Percentiles rank a stretch among this genome's conserved stretches.
These are phyloP conservation scores for Xylophagus ater DNA, from an alignment of 2,888 invertebrate species.

Conservation along the genomic window DNA sequence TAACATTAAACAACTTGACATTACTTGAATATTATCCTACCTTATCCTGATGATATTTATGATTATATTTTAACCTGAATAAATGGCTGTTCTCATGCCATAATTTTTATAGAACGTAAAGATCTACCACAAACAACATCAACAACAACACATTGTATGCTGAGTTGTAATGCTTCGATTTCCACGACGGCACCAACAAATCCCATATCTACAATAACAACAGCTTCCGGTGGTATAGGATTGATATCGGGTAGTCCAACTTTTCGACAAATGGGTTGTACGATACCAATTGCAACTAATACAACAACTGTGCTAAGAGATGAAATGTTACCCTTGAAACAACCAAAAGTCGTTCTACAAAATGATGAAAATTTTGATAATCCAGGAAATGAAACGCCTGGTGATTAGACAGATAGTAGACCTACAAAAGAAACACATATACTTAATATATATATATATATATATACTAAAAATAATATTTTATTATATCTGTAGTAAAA, in stretches of 20 bases:
- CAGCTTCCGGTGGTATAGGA: conserved; percentile 1
- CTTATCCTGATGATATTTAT: no score
- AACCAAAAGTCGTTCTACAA: conserved; percentile 18
- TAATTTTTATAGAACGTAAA: conserved; percentile 18
- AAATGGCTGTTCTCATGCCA: no score
- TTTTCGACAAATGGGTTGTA: not conserved
- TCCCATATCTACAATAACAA: conserved; percentile 4
- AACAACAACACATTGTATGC: conserved; percentile 3
- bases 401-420: no score
- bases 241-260: not conserved
- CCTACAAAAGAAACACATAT: no score
- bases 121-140: conserved; percentile 11
- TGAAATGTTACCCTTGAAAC: conserved; percentile 15
- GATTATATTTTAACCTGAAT: no score
- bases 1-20: no score
- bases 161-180: no score
- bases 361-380: conserved; percentile 14
- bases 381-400: conserved; percentile 14
- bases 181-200: conserved; percentile 3
- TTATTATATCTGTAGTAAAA: no score
- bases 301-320: conserved; percentile 14
- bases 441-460: no score
- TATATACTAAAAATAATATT: no score
- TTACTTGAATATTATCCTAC: no score
- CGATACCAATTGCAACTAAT: conserved; percentile 10